Conservation (phyloP, 1,140 invertebrate genomes). For the Saccostrea echinata region DNA sequence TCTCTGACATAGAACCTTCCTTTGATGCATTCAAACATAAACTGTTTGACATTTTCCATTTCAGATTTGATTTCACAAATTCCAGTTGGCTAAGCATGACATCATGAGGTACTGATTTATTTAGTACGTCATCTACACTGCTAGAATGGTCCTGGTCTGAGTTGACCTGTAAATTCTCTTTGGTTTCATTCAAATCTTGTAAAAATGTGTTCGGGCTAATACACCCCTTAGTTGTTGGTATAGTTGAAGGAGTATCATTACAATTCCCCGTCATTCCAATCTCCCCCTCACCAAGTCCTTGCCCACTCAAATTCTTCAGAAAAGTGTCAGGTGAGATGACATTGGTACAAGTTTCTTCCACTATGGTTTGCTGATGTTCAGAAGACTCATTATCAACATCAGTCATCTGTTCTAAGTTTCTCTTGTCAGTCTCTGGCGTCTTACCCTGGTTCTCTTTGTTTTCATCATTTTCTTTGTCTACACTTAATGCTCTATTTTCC, state of each 20-base stretch:
- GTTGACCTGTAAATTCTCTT: slow-evolving; percentile 23
- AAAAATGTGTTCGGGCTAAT: slow-evolving; percentile 70
- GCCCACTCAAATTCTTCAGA: background rate
- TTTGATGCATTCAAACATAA: background rate
- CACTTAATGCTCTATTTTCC: background rate
- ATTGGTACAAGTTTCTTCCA: background rate
- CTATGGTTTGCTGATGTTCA: background rate
- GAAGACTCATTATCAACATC: background rate
- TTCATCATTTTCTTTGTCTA: background rate
- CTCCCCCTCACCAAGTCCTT: background rate
- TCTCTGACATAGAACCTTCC: background rate
- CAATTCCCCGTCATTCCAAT: background rate
- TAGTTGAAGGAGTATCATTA: background rate
- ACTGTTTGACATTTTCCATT: background rate
- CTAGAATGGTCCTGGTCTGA: slow-evolving; percentile 45
- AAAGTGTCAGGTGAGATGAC: slow-evolving; percentile 9
- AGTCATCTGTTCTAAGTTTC: background rate
- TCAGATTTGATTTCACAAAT: slow-evolving; percentile 59
- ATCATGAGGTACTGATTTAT: slow-evolving; percentile 67
- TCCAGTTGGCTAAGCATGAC: slow-evolving; percentile 65
- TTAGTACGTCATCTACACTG: slow-evolving; percentile 66
- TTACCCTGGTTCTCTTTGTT: background rate
- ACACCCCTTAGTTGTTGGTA: background rate
- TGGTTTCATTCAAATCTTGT: slow-evolving; percentile 62
- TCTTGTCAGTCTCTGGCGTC: background rate